These are phyloP conservation scores for Campoletis sonorensis DNA, from an alignment of 1,140 invertebrate genomes.

Conservation along the genomic window DNA sequence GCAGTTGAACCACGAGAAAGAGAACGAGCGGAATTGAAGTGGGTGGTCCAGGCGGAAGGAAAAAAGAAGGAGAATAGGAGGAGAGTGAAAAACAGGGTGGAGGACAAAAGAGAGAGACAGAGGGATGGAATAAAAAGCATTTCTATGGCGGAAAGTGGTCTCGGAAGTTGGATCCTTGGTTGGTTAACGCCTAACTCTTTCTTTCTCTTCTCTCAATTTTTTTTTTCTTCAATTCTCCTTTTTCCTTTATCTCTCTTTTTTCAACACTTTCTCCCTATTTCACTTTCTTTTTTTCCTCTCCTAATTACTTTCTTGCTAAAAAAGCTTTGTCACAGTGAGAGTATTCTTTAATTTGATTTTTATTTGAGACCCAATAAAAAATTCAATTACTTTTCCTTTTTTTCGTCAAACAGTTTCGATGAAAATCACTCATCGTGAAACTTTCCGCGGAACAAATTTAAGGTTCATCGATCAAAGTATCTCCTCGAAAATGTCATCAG, in stretches of 20 bases:
- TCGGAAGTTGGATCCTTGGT: constrained; percentile 42
- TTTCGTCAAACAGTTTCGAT: too few relatives aligned
- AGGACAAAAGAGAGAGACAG: constrained; percentile 7
- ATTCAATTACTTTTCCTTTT: too few relatives aligned
- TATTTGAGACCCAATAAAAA: too few relatives aligned
- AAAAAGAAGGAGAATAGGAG: not conserved
- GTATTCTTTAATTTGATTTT: too few relatives aligned
- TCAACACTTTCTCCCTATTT: not conserved
- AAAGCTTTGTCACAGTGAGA: too few relatives aligned
- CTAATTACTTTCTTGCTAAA: not conserved
- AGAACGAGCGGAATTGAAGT: not conserved
- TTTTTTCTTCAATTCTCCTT: not conserved
- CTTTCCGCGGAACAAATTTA: too few relatives aligned
- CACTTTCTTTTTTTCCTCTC: not conserved
- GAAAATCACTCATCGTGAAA: too few relatives aligned
- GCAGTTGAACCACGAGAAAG: constrained; percentile 1
- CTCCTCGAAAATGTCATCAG: too few relatives aligned
- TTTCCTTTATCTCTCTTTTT: not conserved
- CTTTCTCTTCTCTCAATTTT: not conserved
- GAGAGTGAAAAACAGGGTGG: not conserved
- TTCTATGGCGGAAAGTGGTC: constrained; percentile 45
- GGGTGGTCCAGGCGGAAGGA: not conserved
- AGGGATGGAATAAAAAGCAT: constrained; percentile 35
- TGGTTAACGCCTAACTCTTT: constrained; percentile 16
- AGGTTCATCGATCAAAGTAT: too few relatives aligned